Evolutionary conservation across 2,113 vertebrate genomes (phyloP), one percentile per base, ranked within the genome.

Genomic region (Campylomormyrus numenius): DNA sequence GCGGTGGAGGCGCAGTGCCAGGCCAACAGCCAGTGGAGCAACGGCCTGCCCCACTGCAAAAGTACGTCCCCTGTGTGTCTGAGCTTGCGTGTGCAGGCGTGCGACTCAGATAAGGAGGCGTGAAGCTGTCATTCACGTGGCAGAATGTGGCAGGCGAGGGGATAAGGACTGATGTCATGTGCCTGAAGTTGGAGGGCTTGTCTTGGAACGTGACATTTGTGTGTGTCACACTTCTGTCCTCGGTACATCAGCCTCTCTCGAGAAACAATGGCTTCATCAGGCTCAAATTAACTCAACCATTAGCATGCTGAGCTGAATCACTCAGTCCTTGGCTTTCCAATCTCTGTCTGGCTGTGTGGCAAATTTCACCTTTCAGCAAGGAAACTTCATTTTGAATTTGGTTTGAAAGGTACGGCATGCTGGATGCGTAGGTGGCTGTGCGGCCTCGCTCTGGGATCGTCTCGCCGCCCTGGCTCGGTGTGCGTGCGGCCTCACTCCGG

Each of bases 1-100:
- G 93, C 96, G 0, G 88, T 96, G 0, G 95, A 96, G 70, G 97
- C 98, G 6, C 96, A 96, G 84, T 99, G 98, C 95, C 94, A 98
- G 93, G 93, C 96, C 92, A 99, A 96, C 0, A 98, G 98, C 0
- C 98, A 99, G 93, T 99, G 98, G 98, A 99, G 97, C 91, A 96
- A 97, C 89, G 0, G 92, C 50, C 94, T 99, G 86, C 98, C 98
- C n/a, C 94, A 92, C 93, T 99, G 98, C 95, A 97, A 95, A 95
- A 97, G 98, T 99, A 92, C 97, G 97, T 96, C 19, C 17, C 42
- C 5, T 15, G 88, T 94, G 27, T 58, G 46, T 27, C 17, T 52
- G 35, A 89, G 50, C 85, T 10, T 74, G 88, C 88, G 84, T 46
- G 50, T 53, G 70, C 85, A 62, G 91, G 84, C 87, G 91, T 87